Evolutionary conservation across 2,888 invertebrate species (phyloP), one percentile per base, ranked within the genome.

Genomic region (Proisotoma minuta): DNA sequence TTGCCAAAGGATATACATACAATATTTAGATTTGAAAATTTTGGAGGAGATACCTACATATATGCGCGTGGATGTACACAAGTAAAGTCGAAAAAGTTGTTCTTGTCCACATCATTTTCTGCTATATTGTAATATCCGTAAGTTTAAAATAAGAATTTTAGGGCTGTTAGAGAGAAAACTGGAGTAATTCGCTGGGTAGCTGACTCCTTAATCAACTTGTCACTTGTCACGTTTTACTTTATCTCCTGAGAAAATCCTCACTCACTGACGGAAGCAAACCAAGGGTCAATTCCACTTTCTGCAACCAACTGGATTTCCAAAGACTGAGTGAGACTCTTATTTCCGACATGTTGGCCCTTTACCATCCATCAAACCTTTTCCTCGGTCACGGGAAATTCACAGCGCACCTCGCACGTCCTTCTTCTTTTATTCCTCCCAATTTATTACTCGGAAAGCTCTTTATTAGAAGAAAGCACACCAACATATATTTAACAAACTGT

Each of bases 361-460:
- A 34, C 56, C 56, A 56, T 56, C 56, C 43, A 56, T 56, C 56
- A 56, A 56, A 56, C 56, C 56, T 56, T 43, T 56, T 56, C 56
- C 54, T 54, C 23, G 5, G 8, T n/a, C n/a, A n/a, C n/a, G n/a
- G n/a, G n/a, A n/a, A n/a, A n/a, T 8, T 50, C 28, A 12, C 49
- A 43, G 10, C 23, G 23, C 49, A 49, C 49, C 49, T 24, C 34
- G 29, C 53, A 54, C 53, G 53, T 54, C 53, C 53, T 50, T 23
- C 50, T 52, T 40, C 56, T 56, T 56, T 56, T 56, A 56, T 56
- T 56, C 56, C n/a, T 56, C 26, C 29, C 43, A 56, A 56, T 56
- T 56, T 56, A 56, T 56, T 56, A 47, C 56, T 18, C n/a, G n/a
- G n/a, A n/a, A n/a, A n/a, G n/a, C 43, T 26, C 47, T 40, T n/a